Base-by-base conservation (phyloP, 2,888 invertebrate genomes). In the Hofmannophila pseudospretella region DNA sequence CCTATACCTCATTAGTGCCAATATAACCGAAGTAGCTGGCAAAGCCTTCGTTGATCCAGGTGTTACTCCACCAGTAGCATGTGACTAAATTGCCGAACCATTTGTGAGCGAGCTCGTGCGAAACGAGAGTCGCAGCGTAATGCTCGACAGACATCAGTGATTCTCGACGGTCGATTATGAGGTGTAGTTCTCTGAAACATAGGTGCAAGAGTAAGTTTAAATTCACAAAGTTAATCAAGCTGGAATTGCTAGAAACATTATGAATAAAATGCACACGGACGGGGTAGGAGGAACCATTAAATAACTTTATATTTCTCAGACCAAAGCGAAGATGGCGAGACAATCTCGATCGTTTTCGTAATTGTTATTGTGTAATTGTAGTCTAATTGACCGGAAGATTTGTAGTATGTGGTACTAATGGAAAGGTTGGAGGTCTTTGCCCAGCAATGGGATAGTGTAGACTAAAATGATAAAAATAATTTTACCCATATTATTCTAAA, bases 21-120 rank as follows among this genome's bases (percentile, higher is more conserved):
- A 89, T 82, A 50, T 92, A 92, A 47, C 94, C 90, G 37, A 92
- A 91, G 56, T 90, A 91, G 39, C 88, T 89, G 1, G 93, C 93
- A 51, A 93, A 93, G 0, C 90, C 93, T 64, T 94, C 94, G 54
- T 92, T 94, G 10, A 94, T 81, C 92, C 93, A 94, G 1, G 91
- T 86, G 41, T 88, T 90, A 11, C 88, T 88, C 94, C 94, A 94
- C 93, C 93, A 94, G 46, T 85, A 81, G 27, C 91, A 89, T 1
- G 92, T 91, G 7, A 94, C 89, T 27, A 91, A 68, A 62, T 94
- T 91, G 0, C 94, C 94, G 56, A 94, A 94, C 94, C 94, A 94
- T 77, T 91, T 93, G 60, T 96, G 96, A 0, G 88, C 85, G n/a
- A 89, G 78, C 46, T 90, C 90, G 45, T 90, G 90, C 0, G 89